Base-by-base conservation (phyloP, 1,140 invertebrate genomes). In the Amphibalanus amphitrite region DNA sequence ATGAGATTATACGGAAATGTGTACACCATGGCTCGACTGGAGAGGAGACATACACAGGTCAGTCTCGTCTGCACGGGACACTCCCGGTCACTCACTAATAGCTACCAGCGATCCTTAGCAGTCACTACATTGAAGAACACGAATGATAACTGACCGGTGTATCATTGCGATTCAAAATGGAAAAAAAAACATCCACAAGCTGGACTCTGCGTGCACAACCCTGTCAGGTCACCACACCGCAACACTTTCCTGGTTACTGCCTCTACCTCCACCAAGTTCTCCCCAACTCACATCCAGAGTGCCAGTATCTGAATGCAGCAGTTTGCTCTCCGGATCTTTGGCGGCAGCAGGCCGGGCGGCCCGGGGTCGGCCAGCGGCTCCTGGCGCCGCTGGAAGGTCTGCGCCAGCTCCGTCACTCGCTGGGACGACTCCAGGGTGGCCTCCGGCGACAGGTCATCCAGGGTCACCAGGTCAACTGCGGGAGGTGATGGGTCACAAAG, bases 351-450 rank as follows among this genome's bases (percentile, higher is more conserved):
- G 29, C 87, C 86, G 0, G 90, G 89, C 33, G 89, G 88, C 3
- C 89, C 89, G 20, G 90, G 89, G 76, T 92, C 89, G 28, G 85
- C 85, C 17, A 91, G 78, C 6, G 87, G 83, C 73, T 87, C 83
- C 72, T 86, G 85, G 70, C 87, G 82, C 68, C 85, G 80, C 74
- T 85, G 82, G 74, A 90, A 92, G 69, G 93, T 84, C 75, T 93
- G 90, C 3, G 91, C 90, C 65, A 97, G 79, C 71, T 92, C 90
- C 78, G 94, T 91, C 69, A 97, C 93, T 73, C 94, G 85, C 73
- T 93, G 91, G 23, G 91, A 93, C 0, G 93, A 96, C 80, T 97
- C 94, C 69, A 95, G 78, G 87, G 95, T 91, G 25, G 94, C 93
- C 78, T 95, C 93, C 0, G 91, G 87, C 15, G 92, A 95, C 69